These are phyloP conservation scores for Neosalanx taihuensis DNA, from an alignment of 2,797 vertebrate genomes.

Conservation along the genomic window DNA sequence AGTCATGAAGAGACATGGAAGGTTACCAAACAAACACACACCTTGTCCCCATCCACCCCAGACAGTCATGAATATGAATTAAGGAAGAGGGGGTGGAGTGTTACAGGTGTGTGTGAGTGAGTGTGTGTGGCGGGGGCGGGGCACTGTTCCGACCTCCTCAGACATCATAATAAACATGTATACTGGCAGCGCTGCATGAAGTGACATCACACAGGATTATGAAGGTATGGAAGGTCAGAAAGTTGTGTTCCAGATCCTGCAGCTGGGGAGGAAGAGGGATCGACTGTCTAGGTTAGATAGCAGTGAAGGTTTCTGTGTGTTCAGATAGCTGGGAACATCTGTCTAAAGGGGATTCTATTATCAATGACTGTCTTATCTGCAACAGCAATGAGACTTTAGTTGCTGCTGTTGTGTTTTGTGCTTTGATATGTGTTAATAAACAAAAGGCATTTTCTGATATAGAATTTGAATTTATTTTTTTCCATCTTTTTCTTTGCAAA, in stretches of 20 bases:
- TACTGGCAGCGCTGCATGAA: neutral
- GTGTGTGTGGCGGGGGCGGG: constrained; percentile 2
- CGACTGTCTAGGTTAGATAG: neutral
- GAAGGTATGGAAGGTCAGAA: neutral
- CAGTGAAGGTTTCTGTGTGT: neutral
- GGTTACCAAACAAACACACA: neutral
- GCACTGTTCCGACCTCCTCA: too few species aligned
- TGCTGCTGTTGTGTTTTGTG: too few species aligned
- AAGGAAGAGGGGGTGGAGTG: neutral
- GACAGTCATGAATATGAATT: neutral
- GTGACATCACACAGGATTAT: neutral
- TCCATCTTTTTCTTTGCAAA: constrained; percentile 53
- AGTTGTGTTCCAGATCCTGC: neutral
- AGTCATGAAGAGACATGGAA: neutral
- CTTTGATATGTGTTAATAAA: constrained; percentile 9
- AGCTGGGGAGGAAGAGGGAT: too few species aligned
- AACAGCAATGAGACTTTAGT: too few species aligned
- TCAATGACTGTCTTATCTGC: too few species aligned
- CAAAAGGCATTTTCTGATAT: neutral
- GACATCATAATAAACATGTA: neutral
- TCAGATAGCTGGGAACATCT: neutral
- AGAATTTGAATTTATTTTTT: constrained; percentile 36
- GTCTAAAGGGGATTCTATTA: neutral
- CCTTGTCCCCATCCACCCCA: neutral
- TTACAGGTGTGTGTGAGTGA: constrained; percentile 31